Percentiles rank a stretch among this genome's conserved stretches.
These are phyloP conservation scores for Mactromeris polynyma DNA, from an alignment of 2,888 invertebrate genomes.

Conservation along the genomic window DNA sequence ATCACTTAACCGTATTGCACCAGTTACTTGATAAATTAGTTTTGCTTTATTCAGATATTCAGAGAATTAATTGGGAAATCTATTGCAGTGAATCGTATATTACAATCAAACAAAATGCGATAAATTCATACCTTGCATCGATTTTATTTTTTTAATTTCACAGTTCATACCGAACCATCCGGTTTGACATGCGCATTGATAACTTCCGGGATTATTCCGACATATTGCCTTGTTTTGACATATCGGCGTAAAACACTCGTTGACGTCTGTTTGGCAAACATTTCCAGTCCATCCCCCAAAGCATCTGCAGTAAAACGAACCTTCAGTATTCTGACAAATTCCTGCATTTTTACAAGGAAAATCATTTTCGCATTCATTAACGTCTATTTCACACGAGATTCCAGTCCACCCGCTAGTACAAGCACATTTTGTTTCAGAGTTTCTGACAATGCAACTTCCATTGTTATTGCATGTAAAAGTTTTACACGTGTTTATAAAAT, in stretches of 20 bases:
- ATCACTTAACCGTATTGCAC: neutral
- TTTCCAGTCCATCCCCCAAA: conserved; percentile 53
- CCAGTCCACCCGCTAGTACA: conserved; percentile 50
- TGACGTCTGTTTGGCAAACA: conserved; percentile 57
- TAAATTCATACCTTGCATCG: conserved; percentile 6
- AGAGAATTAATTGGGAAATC: no score
- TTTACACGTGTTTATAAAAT: conserved; percentile 81
- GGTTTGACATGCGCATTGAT: conserved; percentile 67
- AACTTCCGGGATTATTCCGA: conserved; percentile 68
- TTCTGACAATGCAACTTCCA: conserved; percentile 47
- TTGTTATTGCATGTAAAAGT: conserved; percentile 47
- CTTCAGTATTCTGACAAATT: conserved; percentile 47
- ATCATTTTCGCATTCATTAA: conserved; percentile 64
- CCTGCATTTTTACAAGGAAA: conserved; percentile 42
- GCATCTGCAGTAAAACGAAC: conserved; percentile 58
- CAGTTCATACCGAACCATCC: conserved; percentile 73
- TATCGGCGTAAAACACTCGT: conserved; percentile 59
- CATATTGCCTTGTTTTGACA: conserved; percentile 71
- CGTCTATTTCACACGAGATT: conserved; percentile 54
- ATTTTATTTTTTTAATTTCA: conserved; percentile 56
- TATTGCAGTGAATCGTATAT: no score
- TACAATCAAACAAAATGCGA: neutral
- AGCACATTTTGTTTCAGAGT: conserved; percentile 38
- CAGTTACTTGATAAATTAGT: neutral
- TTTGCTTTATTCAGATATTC: neutral